phyloP scores from a whole-genome alignment of 2,797 vertebrate genomes.

The Aldrovandia affinis region DNA sequence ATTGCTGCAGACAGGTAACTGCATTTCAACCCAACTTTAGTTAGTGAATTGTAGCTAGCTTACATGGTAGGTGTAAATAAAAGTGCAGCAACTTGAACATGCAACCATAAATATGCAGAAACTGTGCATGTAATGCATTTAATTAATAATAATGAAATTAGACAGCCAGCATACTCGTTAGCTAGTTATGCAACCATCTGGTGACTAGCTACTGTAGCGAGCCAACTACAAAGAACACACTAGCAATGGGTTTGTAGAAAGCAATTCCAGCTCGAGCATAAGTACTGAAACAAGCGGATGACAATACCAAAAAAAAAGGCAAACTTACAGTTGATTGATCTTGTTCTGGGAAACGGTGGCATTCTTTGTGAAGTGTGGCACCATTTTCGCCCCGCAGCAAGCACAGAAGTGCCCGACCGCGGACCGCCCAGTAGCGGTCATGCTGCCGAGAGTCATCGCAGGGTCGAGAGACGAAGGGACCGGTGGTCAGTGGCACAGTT shows the following conservation, averaged over 20 bases:
- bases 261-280: neutral
- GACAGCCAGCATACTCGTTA: neutral
- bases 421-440: conserved; percentile 67
- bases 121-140: neutral
- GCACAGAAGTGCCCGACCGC: conserved; percentile 72
- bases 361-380: conserved; percentile 88
- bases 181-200: too few species aligned
- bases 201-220: neutral
- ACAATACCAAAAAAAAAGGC: neutral
- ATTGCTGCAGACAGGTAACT: neutral
- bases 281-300: neutral
- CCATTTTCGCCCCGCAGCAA: conserved; percentile 84
- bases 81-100: neutral
- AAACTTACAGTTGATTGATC: conserved; percentile 92
- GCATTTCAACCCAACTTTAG: neutral
- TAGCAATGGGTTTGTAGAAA: neutral
- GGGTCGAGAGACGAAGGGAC: neutral
- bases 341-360: conserved; percentile 86
- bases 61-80: neutral
- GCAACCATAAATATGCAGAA: neutral
- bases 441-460: conserved; percentile 77
- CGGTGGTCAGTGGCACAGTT: conserved; percentile 18
- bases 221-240: neutral
- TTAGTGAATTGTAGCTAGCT: neutral
- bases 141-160: neutral